A percentile compares a stretch with the other conserved stretches of the same genome.
Conservation (phyloP, 2,113 vertebrate genomes). For the Scopus umbretta region DNA sequence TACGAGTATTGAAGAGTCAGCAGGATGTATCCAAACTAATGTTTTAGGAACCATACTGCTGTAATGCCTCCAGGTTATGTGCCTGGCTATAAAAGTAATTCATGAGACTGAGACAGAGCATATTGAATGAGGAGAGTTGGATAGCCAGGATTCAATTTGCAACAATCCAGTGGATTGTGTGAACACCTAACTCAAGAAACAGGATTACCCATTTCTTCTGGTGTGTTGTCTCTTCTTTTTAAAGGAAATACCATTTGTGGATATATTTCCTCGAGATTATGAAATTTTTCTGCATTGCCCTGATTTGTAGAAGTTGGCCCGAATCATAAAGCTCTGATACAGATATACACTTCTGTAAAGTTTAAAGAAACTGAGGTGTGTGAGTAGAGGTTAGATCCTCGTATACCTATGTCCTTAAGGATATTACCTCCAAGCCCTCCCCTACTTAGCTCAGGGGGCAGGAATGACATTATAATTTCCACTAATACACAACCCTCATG, state of each 20-base stretch:
- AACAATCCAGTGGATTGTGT: not conserved
- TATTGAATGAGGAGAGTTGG: not conserved
- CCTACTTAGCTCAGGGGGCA: accelerated
- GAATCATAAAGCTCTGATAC: not conserved
- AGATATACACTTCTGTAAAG: not conserved
- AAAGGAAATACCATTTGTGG: not conserved
- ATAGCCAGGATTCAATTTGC: not conserved
- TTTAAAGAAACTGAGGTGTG: not conserved
- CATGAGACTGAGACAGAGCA: not conserved
- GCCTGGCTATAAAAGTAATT: not conserved
- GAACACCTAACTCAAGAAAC: not conserved
- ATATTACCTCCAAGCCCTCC: not conserved
- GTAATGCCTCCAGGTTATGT: not conserved
- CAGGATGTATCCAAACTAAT: not conserved
- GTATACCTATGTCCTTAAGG: not conserved
- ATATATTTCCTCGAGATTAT: not conserved
- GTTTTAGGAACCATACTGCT: not conserved
- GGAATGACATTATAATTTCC: not conserved
- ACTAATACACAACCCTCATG: not conserved
- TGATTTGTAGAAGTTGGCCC: not conserved
- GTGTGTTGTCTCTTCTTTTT: not conserved
- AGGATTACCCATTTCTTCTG: not conserved
- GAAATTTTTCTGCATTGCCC: not conserved
- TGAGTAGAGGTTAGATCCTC: not conserved
- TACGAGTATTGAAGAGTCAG: not conserved